Evolutionary conservation across 1,140 invertebrate genomes (phyloP).

Genomic region (Zaprionus ghesquierei): DNA sequence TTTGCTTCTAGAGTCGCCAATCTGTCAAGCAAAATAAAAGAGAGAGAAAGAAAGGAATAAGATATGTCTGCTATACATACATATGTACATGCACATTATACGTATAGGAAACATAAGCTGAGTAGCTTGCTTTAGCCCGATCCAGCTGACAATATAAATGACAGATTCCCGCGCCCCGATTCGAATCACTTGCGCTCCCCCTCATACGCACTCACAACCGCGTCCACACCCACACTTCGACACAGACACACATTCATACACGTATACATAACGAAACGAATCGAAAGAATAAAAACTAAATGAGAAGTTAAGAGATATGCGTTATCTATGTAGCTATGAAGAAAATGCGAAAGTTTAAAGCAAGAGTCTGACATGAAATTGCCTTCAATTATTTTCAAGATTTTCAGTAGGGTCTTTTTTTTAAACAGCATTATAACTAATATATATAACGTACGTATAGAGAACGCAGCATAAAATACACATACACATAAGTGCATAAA

Average conservation of each 20-base stretch:
- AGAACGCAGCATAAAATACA: constrained; percentile 26
- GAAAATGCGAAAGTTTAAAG: constrained; percentile 50
- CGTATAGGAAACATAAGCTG: background rate
- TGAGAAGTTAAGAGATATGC: constrained; percentile 8
- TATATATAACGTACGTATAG: constrained; percentile 43
- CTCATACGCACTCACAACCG: too few species aligned
- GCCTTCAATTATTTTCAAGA: constrained; percentile 64
- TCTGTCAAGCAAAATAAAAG: background rate
- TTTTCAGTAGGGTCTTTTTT: constrained; percentile 31
- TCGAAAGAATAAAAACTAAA: background rate
- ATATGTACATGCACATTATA: background rate
- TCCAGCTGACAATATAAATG: background rate
- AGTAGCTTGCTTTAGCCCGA: background rate
- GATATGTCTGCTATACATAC: background rate
- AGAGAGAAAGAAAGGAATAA: background rate
- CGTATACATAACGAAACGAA: background rate
- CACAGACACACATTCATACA: background rate
- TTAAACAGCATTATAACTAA: constrained; percentile 23
- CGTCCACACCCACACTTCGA: background rate
- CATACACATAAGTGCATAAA: constrained; percentile 27
- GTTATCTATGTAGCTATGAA: constrained; percentile 42
- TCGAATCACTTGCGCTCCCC: background rate
- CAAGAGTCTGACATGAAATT: constrained; percentile 80
- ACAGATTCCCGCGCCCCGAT: background rate
- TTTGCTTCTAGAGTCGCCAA: background rate